Conservation (phyloP, 2,797 vertebrate species). For the Brotula barbata region DNA sequence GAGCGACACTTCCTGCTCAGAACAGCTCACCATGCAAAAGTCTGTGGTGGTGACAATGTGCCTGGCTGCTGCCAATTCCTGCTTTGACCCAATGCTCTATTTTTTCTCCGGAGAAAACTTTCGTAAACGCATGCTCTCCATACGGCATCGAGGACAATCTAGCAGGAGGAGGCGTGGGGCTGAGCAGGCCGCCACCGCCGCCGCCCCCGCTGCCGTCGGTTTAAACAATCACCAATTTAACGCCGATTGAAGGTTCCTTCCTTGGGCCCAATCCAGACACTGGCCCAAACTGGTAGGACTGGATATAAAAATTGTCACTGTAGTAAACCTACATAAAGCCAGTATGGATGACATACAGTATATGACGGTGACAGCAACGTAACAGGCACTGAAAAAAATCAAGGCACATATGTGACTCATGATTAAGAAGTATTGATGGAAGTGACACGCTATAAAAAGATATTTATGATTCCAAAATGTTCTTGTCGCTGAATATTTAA, state of each 20-base stretch:
- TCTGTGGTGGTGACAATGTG: constrained; percentile 89
- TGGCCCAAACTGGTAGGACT: no score
- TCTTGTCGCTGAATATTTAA: constrained; percentile 8
- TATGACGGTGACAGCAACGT: no score
- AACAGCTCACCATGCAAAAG: constrained; percentile 85
- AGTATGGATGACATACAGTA: no score
- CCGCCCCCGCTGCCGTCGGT: no score
- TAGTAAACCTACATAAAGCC: no score
- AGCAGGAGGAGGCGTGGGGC: constrained; percentile 40
- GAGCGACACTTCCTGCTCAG: constrained; percentile 61
- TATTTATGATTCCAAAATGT: constrained; percentile 14
- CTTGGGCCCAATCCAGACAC: no score
- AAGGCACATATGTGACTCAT: no score
- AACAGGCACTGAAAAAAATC: no score
- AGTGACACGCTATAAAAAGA: not conserved
- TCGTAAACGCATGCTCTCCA: constrained; percentile 82
- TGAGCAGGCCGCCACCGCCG: no score
- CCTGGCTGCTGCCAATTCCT: constrained; percentile 91
- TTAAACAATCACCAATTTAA: no score
- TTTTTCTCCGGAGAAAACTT: constrained; percentile 95
- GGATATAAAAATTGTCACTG: no score
- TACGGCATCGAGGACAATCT: constrained; percentile 77
- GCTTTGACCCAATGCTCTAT: constrained; percentile 93
- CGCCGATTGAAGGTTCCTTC: no score
- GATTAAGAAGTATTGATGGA: not conserved